Percentiles rank a stretch among this genome's conserved stretches.
phyloP scores from a whole-genome alignment of 2,113 vertebrate species.

The Oncorhynchus keta region DNA sequence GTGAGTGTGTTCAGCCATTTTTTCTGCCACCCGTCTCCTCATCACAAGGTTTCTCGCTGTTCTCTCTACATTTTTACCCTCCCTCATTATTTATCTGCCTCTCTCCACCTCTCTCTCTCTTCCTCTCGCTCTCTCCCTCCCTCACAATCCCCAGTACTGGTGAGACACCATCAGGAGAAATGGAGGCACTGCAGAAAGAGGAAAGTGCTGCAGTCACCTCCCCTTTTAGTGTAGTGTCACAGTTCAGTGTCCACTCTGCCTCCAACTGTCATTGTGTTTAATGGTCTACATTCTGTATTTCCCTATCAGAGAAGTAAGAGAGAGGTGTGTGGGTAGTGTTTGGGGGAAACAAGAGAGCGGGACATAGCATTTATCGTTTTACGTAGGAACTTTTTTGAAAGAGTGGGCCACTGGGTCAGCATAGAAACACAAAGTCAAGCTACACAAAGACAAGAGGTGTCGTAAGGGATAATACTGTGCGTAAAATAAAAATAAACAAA shows the following conservation, averaged over 20 bases:
- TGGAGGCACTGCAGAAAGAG: slow-evolving; percentile 57
- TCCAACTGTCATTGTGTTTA: slow-evolving; percentile 11
- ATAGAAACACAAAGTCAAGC: too few relatives aligned
- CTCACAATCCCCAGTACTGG: slow-evolving; percentile 49
- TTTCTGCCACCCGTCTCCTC: slow-evolving; percentile 58
- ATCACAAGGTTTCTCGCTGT: slow-evolving; percentile 70
- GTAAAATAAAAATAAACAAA: slow-evolving; percentile 57
- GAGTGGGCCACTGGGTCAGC: not conserved
- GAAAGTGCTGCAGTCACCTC: slow-evolving; percentile 69
- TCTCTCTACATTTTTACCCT: slow-evolving; percentile 46
- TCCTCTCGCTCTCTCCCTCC: not conserved
- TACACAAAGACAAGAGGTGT: too few relatives aligned
- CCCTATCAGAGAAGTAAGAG: not conserved
- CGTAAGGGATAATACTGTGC: slow-evolving; percentile 4
- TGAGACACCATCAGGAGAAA: slow-evolving; percentile 66
- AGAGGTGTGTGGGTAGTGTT: not conserved
- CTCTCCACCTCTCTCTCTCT: slow-evolving; percentile 9
- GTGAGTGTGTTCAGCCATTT: slow-evolving; percentile 15
- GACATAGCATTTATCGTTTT: not conserved
- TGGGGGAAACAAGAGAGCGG: not conserved
- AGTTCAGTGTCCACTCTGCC: slow-evolving; percentile 25
- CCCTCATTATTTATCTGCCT: slow-evolving; percentile 3
- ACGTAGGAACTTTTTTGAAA: not conserved
- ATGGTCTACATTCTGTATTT: slow-evolving; percentile 5
- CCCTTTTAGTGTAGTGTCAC: slow-evolving; percentile 71